Percentiles rank a stretch among this genome's conserved stretches.
These are phyloP conservation scores for Salvelinus sp. DNA, from an alignment of 2,113 vertebrate species.

Conservation along the genomic window DNA sequence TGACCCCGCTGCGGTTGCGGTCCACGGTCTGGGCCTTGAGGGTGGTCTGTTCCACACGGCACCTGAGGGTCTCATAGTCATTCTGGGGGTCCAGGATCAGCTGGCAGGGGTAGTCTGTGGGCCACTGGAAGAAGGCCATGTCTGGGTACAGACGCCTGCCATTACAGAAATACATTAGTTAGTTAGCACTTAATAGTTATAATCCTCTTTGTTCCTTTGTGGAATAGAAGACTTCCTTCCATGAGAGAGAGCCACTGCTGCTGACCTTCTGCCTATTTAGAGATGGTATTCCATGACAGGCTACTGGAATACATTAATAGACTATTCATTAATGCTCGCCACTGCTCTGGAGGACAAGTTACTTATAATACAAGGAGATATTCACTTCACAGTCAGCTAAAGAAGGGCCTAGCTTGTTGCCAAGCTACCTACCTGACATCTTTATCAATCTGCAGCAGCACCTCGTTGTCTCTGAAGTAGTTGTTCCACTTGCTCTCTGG, in stretches of 20 bases:
- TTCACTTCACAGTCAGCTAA: too few relatives aligned
- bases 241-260: too few relatives aligned
- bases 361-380: background rate
- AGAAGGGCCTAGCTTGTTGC: background rate
- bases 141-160: constrained; percentile 91
- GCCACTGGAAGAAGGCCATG: constrained; percentile 96
- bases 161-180: too few relatives aligned
- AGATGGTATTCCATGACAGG: too few relatives aligned
- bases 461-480: constrained; percentile 97
- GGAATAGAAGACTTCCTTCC: too few relatives aligned
- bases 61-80: constrained; percentile 91
- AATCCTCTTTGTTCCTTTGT: too few relatives aligned
- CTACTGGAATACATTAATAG: background rate
- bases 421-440: constrained; percentile 85
- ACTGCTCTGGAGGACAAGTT: background rate
- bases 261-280: too few relatives aligned
- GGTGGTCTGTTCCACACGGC: constrained; percentile 91
- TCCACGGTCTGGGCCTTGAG: constrained; percentile 94
- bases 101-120: constrained; percentile 91
- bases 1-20: constrained; percentile 92
- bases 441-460: constrained; percentile 97
- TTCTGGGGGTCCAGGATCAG: constrained; percentile 95
- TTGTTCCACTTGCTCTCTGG: constrained; percentile 97
- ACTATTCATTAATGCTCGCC: too few relatives aligned
- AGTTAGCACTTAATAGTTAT: too few relatives aligned